Base-by-base conservation (phyloP, 2,888 invertebrate genomes). In the Cremastinae sp. region DNA sequence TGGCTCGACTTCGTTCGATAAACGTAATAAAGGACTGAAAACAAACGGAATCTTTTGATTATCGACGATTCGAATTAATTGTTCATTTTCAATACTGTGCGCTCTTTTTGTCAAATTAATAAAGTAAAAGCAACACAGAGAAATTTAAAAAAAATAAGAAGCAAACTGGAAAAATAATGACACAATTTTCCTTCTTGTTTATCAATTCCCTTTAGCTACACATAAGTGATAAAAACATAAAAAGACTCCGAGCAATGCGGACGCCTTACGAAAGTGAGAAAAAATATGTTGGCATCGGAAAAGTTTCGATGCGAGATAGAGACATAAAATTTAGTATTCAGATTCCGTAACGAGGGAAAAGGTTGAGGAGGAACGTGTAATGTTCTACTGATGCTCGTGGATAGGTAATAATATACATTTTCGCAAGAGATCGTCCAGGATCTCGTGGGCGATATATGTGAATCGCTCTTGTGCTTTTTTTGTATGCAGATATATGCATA, bases 361-460 rank as follows among this genome's bases (percentile, higher is more conserved):
- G 14, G 12, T 3, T 9, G 28, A 35, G 56, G n/a, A n/a, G n/a
- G n/a, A n/a, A n/a, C n/a, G 2, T 9, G 20, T 16, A 35, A 56
- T 73, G 56, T 20, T 35, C 43, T 51, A 22, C 41, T 37, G 35
- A 49, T 28, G 35, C 8, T n/a, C 41, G 8, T 65, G 55, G 8
- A n/a, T n/a, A n/a, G n/a, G n/a, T n/a, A n/a, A n/a, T n/a, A n/a
- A 64, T 41, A 62, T 18, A 62, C 41, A 58, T 73, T 65, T 73
- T 65, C 51, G 41, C 58, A 58, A 59, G 58, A 22, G 51, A 73
- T 20, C 37, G 43, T 16, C 14, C 2, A 10, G n/a, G 28, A 20
- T 12, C 43, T 64, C 65, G 72, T 65, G 59, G 72, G 72, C 58
- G 65, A 59, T n/a, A n/a, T n/a, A n/a, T n/a, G 43, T 59, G 72